Percentiles rank a stretch among this genome's conserved stretches.
Evolutionary conservation across 2,888 invertebrate species (phyloP).

Genomic region (Pterostichus niger): DNA sequence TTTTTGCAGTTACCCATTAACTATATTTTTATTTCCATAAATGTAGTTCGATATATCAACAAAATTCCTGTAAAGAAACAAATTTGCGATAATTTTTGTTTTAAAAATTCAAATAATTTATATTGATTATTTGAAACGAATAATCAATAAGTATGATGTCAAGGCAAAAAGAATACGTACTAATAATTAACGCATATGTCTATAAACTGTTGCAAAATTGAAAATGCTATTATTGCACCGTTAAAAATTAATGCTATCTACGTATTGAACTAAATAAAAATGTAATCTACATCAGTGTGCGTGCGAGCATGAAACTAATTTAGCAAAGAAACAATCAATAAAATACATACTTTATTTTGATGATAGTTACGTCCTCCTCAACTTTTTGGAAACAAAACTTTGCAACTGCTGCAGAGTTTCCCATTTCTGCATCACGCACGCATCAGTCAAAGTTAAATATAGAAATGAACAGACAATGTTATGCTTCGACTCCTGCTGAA

Average conservation of each 20-base stretch:
- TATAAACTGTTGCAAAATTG: no score
- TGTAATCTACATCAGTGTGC: not conserved
- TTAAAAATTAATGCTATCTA: not conserved
- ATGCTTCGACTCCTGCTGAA: slow-evolving; percentile 6
- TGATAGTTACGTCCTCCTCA: slow-evolving; percentile 59
- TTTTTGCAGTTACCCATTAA: not conserved
- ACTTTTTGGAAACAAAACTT: slow-evolving; percentile 68
- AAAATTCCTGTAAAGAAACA: no score
- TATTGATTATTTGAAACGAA: not conserved
- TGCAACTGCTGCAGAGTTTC: slow-evolving; percentile 68
- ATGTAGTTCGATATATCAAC: no score
- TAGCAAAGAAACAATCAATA: not conserved
- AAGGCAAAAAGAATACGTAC: not conserved
- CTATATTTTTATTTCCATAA: not conserved
- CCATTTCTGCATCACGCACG: slow-evolving; percentile 63
- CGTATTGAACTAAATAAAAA: not conserved
- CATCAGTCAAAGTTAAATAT: slow-evolving; percentile 42
- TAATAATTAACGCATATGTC: no score
- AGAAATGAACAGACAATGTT: slow-evolving; percentile 63
- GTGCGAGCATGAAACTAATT: not conserved
- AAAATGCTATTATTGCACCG: no score
- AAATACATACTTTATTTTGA: slow-evolving; percentile 48
- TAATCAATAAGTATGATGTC: not conserved
- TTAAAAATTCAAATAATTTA: no score
- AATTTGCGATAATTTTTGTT: no score